These are phyloP conservation scores for Odontothrips loti DNA, from an alignment of 2,888 invertebrate species.

Conservation along the genomic window DNA sequence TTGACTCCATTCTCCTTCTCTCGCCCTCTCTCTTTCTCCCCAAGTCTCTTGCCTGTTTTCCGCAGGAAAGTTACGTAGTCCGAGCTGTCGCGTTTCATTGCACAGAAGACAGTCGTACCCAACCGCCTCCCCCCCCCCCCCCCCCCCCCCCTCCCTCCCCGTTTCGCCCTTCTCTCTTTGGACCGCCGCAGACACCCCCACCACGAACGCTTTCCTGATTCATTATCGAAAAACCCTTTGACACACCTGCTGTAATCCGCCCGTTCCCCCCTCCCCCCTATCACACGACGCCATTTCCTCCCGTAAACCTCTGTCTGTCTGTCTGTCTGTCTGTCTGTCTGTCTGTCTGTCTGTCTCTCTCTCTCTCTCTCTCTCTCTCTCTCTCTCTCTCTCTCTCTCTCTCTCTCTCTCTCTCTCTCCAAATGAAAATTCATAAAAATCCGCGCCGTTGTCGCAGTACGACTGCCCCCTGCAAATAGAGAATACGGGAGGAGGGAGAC, in stretches of 20 bases:
- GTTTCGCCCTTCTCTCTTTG: not conserved
- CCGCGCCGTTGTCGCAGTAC: too few species aligned
- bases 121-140: too few species aligned
- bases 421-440: too few species aligned
- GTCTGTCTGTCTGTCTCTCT: not conserved
- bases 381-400: not conserved
- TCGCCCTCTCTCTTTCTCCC: not conserved
- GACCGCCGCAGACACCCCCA: not conserved
- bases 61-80: too few species aligned
- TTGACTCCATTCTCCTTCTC: not conserved
- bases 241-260: not conserved
- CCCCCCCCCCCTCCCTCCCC: too few species aligned
- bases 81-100: too few species aligned
- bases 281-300: too few species aligned
- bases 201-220: not conserved
- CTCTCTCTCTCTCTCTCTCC: not conserved
- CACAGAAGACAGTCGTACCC: too few species aligned
- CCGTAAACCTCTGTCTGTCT: not conserved
- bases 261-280: not conserved
- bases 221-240: conserved; percentile 1
- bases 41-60: too few species aligned
- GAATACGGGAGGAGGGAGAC: too few species aligned
- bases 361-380: not conserved
- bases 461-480: too few species aligned
- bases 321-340: not conserved